Base-by-base conservation (phyloP, 2,113 vertebrate genomes). In the Cyprinodon variegatus region DNA sequence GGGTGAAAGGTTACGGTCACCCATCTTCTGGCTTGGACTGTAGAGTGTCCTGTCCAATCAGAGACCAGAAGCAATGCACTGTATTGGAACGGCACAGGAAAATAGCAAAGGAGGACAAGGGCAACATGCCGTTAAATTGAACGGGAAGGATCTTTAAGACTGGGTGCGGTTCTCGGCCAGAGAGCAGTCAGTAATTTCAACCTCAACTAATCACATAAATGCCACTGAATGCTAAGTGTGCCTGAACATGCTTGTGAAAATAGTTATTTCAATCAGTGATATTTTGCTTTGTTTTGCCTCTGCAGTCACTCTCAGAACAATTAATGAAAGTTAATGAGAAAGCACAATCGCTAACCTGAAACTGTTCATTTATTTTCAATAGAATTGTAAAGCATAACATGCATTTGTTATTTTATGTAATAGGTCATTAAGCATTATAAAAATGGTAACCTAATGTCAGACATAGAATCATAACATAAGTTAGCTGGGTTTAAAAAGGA, bases 41-140 rank as follows among this genome's bases (percentile, higher is more conserved):
- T 80, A 72, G 59, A 61, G 62, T 43, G 20, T 80, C 76, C 73
- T 62, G 70, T 74, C 84, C 87, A 81, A 61, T 83, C 75, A 85
- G 70, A 71, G 67, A 72, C 86, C 81, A 74, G 82, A 78, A 82
- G 74, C 57, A 71, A 88, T 78, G 85, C 73, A 59, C 66, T 76
- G 79, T 81, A 77, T 78, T 36, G 36, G 77, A 90, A 84, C 74
- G 8, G 84, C 81, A 86, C 81, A 79, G 88, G 78, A 66, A 87
- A 83, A 85, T 79, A 85, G 84, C 82, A 80, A 79, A 86, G 71
- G 88, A 84, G 86, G 85, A 88, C 78, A 67, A 62, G 80, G 70
- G 89, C 88, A 91, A 86, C 90, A 84, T 81, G 84, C 64, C 90
- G 86, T 91, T 88, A 90, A 92, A 92, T 93, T 93, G 88, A 91